These are phyloP conservation scores for Caerostris extrusa DNA, from an alignment of 1,140 invertebrate genomes.

Conservation along the genomic window DNA sequence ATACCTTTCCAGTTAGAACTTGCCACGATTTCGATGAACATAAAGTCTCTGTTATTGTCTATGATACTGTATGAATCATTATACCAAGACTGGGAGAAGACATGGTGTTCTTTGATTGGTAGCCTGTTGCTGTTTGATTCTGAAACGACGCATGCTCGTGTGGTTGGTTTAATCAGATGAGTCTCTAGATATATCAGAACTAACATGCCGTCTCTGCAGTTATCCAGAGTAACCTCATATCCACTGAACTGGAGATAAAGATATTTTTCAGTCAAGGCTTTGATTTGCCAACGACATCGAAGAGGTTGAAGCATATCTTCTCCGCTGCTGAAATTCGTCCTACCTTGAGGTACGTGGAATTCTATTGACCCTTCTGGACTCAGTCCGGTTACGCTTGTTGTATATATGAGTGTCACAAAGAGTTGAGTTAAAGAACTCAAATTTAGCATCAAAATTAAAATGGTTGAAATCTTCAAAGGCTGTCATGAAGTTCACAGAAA, in stretches of 20 bases:
- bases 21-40: constrained; percentile 88
- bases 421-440: constrained; percentile 87
- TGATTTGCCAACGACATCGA: constrained; percentile 77
- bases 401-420: constrained; percentile 64
- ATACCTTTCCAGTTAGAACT: constrained; percentile 84
- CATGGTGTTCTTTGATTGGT: constrained; percentile 56
- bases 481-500: constrained; percentile 90
- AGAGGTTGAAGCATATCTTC: constrained; percentile 71
- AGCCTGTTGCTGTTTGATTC: background rate
- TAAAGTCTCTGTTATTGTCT: constrained; percentile 52
- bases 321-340: constrained; percentile 68
- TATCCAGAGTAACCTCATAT: background rate
- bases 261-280: constrained; percentile 77
- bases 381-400: background rate
- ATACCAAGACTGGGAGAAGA: constrained; percentile 77
- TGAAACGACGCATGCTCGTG: constrained; percentile 63
- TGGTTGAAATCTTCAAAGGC: constrained; percentile 91
- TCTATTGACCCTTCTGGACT: constrained; percentile 63
- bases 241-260: constrained; percentile 77
- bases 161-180: constrained; percentile 43
- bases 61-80: constrained; percentile 66
- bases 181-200: constrained; percentile 71
- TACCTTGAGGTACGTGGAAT: constrained; percentile 68
- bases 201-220: constrained; percentile 68
- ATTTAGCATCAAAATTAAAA: constrained; percentile 91